These are phyloP conservation scores for Mimachlamys varia DNA, from an alignment of 2,888 invertebrate genomes.

Conservation along the genomic window DNA sequence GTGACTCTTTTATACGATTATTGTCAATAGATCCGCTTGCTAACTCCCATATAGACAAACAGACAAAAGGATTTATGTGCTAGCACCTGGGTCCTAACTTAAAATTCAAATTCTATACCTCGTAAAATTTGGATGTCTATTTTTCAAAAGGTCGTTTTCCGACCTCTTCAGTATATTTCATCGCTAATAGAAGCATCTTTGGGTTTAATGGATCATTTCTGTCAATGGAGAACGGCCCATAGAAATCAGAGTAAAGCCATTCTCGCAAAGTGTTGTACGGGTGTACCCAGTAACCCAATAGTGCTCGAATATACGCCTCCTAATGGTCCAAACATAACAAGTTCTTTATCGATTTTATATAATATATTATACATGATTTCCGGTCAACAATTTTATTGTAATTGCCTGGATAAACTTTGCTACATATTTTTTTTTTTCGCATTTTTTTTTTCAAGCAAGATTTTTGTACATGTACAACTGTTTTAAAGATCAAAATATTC, in stretches of 20 bases:
- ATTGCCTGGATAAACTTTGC: no score
- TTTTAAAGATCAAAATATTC: no score
- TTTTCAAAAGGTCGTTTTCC: constrained; percentile 23
- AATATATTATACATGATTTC: neutral
- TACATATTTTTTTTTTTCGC: constrained; percentile 56
- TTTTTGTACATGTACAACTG: no score
- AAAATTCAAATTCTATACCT: constrained; percentile 36
- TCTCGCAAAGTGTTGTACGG: neutral
- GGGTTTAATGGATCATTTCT: neutral
- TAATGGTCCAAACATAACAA: neutral
- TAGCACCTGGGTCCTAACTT: constrained; percentile 24
- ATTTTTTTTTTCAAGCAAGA: no score
- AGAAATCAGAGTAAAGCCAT: neutral
- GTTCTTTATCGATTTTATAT: neutral
- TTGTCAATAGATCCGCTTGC: constrained; percentile 31
- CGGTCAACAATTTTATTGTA: neutral
- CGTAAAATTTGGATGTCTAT: constrained; percentile 33
- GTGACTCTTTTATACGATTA: constrained; percentile 36
- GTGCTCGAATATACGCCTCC: neutral
- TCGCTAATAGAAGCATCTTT: constrained; percentile 29
- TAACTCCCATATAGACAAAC: constrained; percentile 33
- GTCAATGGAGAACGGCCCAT: constrained; percentile 10
- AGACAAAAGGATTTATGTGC: constrained; percentile 26
- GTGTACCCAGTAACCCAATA: neutral
- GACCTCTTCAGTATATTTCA: constrained; percentile 31